Evolutionary conservation across 2,797 vertebrate genomes (phyloP), one percentile per base, ranked within the genome.

Genomic region (Melanitta fusca): DNA sequence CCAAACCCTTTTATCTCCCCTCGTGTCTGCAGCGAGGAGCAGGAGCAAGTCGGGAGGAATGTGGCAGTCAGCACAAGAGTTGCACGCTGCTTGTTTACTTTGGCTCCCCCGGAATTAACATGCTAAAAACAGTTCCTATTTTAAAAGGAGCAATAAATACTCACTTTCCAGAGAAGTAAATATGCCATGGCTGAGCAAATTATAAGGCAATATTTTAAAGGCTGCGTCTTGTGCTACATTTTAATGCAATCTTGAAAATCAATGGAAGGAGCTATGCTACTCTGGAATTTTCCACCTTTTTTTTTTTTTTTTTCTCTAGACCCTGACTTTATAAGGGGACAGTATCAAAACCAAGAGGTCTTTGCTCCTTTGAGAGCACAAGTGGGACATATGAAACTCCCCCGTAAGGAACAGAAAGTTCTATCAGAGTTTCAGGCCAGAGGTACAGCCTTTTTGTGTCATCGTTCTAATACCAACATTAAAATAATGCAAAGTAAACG

Each of bases 401-500:
- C 51, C 36, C 51, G 64, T 61, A 88, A 13, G 62, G 49, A 92
- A 75, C 0, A 79, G 45, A 79, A 80, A 91, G 70, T 79, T 92
- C 24, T 53, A 83, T 51, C 58, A 94, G 84, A 49, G 51, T 84
- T 94, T 88, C 69, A 91, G 73, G 87, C 49, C 66, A 64, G 65
- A 93, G 69, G 69, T 80, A 58, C 6, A 62, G 54, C 8, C 79
- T 80, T 83, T 92, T 86, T 39, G 66, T 47, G 49, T 62, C 24
- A 43, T 32, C 89, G 69, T 73, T 78, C 84, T 43, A 38, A 61
- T 4, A 25, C 34, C 20, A 89, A 58, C 41, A 15, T 79, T 47
- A 83, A 87, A 93, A 83, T 66, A 91, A 85, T n/a, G 64, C 81
- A 69, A 94, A 87, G n/a, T 81, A 85, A 95, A 89, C 25, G 18